Evolutionary conservation across 2,113 vertebrate genomes (phyloP).

Genomic region (Picathartes gymnocephalus): DNA sequence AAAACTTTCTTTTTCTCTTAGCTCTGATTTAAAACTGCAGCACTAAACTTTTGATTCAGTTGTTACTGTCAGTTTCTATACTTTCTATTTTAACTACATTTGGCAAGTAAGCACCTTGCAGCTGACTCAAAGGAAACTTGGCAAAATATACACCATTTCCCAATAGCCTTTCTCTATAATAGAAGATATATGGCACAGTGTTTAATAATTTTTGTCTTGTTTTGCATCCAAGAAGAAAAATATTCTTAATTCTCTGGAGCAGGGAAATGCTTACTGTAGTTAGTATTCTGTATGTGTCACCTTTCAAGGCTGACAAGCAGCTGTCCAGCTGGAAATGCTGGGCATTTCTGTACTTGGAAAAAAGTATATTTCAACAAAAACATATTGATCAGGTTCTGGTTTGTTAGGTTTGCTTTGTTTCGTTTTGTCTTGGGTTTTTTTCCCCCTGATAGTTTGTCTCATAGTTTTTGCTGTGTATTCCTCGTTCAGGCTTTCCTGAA

Average conservation of each 20-base stretch:
- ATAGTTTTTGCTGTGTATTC: background rate
- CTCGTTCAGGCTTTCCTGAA: background rate
- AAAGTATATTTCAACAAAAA: background rate
- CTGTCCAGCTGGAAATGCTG: background rate
- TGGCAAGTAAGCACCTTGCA: background rate
- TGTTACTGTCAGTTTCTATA: background rate
- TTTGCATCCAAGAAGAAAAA: slow-evolving; percentile 1
- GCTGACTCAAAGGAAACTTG: slow-evolving; percentile 21
- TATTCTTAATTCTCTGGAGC: background rate
- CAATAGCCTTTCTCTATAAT: background rate
- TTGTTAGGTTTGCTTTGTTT: background rate
- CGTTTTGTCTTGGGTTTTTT: background rate
- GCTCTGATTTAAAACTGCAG: background rate
- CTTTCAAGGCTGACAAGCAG: background rate
- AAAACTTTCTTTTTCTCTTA: background rate
- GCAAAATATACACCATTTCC: background rate
- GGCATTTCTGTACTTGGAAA: background rate
- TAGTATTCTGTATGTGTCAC: background rate
- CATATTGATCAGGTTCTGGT: background rate
- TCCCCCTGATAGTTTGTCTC: background rate
- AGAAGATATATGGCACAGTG: background rate
- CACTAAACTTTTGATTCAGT: background rate
- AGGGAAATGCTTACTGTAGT: background rate
- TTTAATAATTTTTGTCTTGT: slow-evolving; percentile 14
- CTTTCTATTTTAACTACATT: background rate